A percentile compares a stretch with the other conserved stretches of the same genome.
Conservation (phyloP, 2,888 invertebrate species). For the Phalera bucephala region DNA sequence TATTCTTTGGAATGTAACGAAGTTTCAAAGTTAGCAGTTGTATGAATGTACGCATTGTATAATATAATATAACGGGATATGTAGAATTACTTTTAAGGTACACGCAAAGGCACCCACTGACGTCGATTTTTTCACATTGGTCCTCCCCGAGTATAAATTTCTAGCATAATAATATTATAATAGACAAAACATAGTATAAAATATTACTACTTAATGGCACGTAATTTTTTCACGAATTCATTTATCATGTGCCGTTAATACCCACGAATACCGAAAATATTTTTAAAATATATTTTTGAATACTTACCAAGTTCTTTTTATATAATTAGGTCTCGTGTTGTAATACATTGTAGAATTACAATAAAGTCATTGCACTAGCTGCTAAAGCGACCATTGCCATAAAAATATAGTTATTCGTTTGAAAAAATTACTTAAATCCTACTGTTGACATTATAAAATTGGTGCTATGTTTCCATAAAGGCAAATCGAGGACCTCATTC, state of each 20-base stretch:
- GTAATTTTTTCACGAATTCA: constrained; percentile 25
- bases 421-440: constrained; percentile 51
- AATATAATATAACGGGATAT: constrained; percentile 35
- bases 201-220: constrained; percentile 44
- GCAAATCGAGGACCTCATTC: constrained; percentile 45
- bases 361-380: constrained; percentile 68
- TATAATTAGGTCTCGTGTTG: constrained; percentile 38
- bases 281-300: constrained; percentile 31
- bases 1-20: constrained; percentile 80
- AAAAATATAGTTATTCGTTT: constrained; percentile 54
- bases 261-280: constrained; percentile 40
- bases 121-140: constrained; percentile 55
- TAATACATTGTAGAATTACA: constrained; percentile 25
- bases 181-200: constrained; percentile 35
- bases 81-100: constrained; percentile 53
- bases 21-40: constrained; percentile 45
- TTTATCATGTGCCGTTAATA: constrained; percentile 39
- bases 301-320: too few relatives aligned
- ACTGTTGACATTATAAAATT: constrained; percentile 58
- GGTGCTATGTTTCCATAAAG: constrained; percentile 55
- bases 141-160: constrained; percentile 58
- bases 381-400: constrained; percentile 67
- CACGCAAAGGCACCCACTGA: constrained; percentile 66
- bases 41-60: constrained; percentile 14
- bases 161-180: constrained; percentile 42